phyloP scores from a whole-genome alignment of 2,113 vertebrate species.

The Desmodus rotundus region DNA sequence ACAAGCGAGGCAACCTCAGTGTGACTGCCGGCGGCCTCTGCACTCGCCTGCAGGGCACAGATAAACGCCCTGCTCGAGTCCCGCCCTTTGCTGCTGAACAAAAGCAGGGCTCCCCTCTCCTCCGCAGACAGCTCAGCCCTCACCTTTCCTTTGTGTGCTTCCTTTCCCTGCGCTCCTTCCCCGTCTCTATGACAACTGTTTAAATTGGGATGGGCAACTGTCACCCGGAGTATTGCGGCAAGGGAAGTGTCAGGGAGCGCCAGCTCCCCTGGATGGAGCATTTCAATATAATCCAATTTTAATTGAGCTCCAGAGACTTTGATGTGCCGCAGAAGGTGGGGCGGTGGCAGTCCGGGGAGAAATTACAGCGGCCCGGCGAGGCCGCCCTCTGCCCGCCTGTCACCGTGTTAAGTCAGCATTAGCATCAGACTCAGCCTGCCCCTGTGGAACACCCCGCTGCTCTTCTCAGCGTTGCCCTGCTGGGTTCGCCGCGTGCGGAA shows the following conservation, averaged over 20 bases:
- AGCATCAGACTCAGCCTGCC: conserved; percentile 93
- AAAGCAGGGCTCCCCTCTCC: conserved; percentile 77
- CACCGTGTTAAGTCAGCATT: conserved; percentile 95
- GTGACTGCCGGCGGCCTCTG: conserved; percentile 35
- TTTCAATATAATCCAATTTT: conserved; percentile 99
- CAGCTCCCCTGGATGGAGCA: conserved; percentile 89
- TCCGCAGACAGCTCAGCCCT: conserved; percentile 80
- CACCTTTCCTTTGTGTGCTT: conserved; percentile 86
- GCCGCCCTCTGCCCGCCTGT: conserved; percentile 90
- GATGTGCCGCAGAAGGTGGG: conserved; percentile 93
- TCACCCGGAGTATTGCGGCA: conserved; percentile 93
- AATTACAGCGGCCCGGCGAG: conserved; percentile 91
- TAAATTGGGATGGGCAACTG: conserved; percentile 95
- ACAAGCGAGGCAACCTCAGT: neutral
- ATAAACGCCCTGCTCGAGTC: too few species aligned
- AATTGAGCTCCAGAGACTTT: conserved; percentile 99
- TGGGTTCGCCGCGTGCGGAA: conserved; percentile 67
- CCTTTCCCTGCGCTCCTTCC: conserved; percentile 80
- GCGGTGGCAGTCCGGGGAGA: conserved; percentile 96
- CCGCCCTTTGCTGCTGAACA: too few species aligned
- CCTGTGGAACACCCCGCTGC: conserved; percentile 87
- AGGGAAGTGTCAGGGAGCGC: conserved; percentile 91
- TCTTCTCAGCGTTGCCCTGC: conserved; percentile 73
- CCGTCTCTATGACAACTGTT: conserved; percentile 98
- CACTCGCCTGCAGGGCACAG: conserved; percentile 2